phyloP scores from a whole-genome alignment of 2,113 vertebrate genomes.

The Orientallactaga bullata region DNA sequence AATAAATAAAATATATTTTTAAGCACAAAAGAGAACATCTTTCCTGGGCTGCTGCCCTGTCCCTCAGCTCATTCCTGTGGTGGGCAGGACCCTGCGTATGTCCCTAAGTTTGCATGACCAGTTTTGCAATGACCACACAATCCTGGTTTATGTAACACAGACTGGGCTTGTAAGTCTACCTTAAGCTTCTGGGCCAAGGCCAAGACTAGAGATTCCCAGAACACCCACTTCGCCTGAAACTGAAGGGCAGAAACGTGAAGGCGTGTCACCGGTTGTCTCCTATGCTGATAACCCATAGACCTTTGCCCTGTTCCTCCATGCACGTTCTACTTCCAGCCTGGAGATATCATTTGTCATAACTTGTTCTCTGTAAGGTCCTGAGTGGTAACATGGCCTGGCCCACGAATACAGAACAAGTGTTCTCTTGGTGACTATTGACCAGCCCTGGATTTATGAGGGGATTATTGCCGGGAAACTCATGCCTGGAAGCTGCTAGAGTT shows the following conservation, averaged over 20 bases:
- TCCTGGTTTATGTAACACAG: background rate
- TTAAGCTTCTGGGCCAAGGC: slow-evolving; percentile 3
- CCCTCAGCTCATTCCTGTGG: background rate
- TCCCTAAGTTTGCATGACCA: background rate
- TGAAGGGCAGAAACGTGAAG: slow-evolving; percentile 39
- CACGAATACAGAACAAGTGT: background rate
- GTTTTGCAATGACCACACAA: background rate
- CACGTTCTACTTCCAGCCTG: background rate
- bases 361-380: background rate
- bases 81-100: background rate
- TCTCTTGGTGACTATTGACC: background rate
- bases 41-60: background rate
- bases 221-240: background rate
- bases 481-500: background rate
- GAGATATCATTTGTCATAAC: background rate
- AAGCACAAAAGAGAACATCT: too few relatives aligned
- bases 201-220: slow-evolving; percentile 12
- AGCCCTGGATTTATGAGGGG: background rate
- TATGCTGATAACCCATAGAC: slow-evolving; percentile 25
- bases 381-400: background rate
- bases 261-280: slow-evolving; percentile 1
- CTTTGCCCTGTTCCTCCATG: background rate
- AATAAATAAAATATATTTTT: too few relatives aligned
- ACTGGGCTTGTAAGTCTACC: background rate
- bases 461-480: background rate